These are phyloP conservation scores for Muntiacus reevesi DNA, from an alignment of 2,113 vertebrate genomes.

Conservation along the genomic window DNA sequence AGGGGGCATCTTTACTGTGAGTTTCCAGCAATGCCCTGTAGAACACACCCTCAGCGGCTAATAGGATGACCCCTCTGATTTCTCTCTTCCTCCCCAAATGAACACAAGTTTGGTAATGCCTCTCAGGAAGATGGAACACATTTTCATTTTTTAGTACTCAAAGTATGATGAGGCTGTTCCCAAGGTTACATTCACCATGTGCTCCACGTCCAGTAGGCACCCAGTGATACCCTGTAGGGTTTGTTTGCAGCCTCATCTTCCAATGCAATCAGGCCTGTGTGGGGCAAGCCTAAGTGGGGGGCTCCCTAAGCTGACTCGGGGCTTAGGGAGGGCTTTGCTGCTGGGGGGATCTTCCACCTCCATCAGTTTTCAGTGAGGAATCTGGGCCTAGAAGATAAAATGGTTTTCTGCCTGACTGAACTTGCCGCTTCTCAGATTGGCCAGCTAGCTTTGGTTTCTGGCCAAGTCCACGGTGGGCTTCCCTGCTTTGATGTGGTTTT, in stretches of 20 bases:
- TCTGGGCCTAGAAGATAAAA: conserved; percentile 67
- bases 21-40: not conserved
- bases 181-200: not conserved
- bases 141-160: not conserved
- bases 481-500: conserved; percentile 73
- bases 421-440: conserved; percentile 68
- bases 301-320: not conserved
- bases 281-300: not conserved
- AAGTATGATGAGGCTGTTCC: not conserved
- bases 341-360: not conserved
- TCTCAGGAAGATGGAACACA: not conserved
- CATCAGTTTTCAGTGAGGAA: conserved; percentile 31
- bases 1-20: not conserved
- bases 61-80: not conserved
- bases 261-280: not conserved
- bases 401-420: conserved; percentile 63
- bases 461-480: conserved; percentile 73
- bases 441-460: conserved; percentile 62
- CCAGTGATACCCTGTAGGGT: not conserved
- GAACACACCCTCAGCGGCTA: not conserved
- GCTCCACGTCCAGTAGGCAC: not conserved
- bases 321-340: not conserved
- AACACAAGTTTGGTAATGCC: not conserved
- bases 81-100: not conserved
- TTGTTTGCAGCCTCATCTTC: not conserved